phyloP scores from a whole-genome alignment of 1,140 invertebrate species.

The Drosophila ohnishii region DNA sequence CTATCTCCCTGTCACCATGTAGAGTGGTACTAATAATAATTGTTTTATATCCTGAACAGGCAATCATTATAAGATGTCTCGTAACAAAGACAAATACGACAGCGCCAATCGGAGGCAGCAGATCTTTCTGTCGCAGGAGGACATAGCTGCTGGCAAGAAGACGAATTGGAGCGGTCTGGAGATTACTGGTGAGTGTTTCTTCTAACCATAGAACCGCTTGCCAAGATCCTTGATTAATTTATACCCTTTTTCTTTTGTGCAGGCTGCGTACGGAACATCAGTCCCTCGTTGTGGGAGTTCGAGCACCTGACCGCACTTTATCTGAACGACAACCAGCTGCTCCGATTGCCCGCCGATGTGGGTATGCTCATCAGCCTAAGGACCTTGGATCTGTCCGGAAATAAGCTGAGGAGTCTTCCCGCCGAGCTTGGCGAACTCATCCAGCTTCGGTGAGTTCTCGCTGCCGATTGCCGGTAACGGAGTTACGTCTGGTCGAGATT shows the following conservation, averaged over 20 bases:
- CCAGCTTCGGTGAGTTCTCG: slow-evolving; percentile 88
- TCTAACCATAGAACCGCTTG: background rate
- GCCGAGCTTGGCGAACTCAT: slow-evolving; percentile 97
- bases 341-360: slow-evolving; percentile 94
- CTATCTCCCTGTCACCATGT: too few relatives aligned
- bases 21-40: background rate
- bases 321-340: slow-evolving; percentile 96
- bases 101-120: slow-evolving; percentile 90
- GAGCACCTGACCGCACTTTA: slow-evolving; percentile 96
- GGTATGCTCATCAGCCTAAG: slow-evolving; percentile 91
- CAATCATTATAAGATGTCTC: slow-evolving; percentile 85
- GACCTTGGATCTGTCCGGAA: slow-evolving; percentile 95
- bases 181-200: slow-evolving; percentile 85
- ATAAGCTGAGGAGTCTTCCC: slow-evolving; percentile 96
- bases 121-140: slow-evolving; percentile 96
- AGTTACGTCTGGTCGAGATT: background rate
- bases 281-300: slow-evolving; percentile 94
- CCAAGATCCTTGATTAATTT: background rate
- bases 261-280: slow-evolving; percentile 96
- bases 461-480: too few relatives aligned
- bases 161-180: slow-evolving; percentile 93
- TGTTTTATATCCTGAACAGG: slow-evolving; percentile 45
- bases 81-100: slow-evolving; percentile 89
- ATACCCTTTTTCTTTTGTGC: slow-evolving; percentile 82
- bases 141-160: slow-evolving; percentile 94